Percentiles rank a stretch among this genome's conserved stretches.
These are phyloP conservation scores for Trichonephila clavipes DNA, from an alignment of 1,140 invertebrate species.

Conservation along the genomic window DNA sequence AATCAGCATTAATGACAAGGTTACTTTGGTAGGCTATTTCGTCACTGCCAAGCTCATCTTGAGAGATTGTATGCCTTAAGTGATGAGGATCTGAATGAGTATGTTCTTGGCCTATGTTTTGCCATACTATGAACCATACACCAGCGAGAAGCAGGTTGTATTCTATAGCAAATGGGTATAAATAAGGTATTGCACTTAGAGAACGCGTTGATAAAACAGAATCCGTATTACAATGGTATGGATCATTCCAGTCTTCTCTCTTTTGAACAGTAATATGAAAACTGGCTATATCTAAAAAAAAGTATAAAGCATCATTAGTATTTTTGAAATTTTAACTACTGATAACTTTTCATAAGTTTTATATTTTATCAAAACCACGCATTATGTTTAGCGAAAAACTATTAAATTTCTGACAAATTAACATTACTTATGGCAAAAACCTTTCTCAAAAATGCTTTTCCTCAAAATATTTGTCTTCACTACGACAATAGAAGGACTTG, in stretches of 20 bases:
- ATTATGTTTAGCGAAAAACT: no score
- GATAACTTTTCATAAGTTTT: background rate
- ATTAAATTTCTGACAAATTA: no score
- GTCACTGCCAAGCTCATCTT: conserved; percentile 76
- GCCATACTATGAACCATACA: conserved; percentile 87
- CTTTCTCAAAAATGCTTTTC: no score
- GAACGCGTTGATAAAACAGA: conserved; percentile 76
- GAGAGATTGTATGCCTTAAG: conserved; percentile 73
- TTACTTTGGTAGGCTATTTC: conserved; percentile 81
- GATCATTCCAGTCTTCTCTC: conserved; percentile 36
- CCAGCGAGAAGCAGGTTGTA: conserved; percentile 88
- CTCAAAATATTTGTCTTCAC: no score
- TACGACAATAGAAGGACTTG: no score
- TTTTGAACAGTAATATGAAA: conserved; percentile 54
- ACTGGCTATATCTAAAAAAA: conserved; percentile 60
- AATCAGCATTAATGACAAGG: conserved; percentile 86
- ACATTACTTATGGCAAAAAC: no score
- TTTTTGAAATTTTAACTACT: background rate
- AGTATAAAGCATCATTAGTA: background rate
- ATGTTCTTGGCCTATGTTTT: conserved; percentile 85
- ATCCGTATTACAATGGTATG: conserved; percentile 51
- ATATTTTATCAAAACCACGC: background rate
- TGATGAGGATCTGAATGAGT: conserved; percentile 78
- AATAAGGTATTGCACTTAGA: conserved; percentile 81
- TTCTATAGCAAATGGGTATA: conserved; percentile 88